phyloP scores from a whole-genome alignment of 2,797 vertebrate species.

The Danio albolineatus region DNA sequence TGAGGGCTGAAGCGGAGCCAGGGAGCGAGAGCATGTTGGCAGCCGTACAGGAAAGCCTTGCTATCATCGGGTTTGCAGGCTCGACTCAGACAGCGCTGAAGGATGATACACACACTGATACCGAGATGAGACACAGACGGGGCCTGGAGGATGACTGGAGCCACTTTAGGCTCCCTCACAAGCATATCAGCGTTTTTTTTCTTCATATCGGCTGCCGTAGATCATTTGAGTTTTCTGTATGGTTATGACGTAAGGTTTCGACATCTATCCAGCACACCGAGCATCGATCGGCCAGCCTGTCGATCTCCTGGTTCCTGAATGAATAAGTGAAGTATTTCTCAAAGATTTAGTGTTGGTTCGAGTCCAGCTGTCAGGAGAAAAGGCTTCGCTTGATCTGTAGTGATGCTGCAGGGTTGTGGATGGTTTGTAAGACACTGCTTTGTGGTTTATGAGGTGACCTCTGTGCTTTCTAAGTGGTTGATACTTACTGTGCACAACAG shows the following conservation, averaged over 20 bases:
- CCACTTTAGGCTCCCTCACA: background rate
- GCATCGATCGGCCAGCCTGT: background rate
- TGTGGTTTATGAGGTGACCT: background rate
- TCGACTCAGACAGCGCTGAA: slow-evolving; percentile 30
- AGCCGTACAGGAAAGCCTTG: slow-evolving; percentile 30
- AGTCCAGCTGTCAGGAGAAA: background rate
- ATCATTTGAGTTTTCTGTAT: background rate
- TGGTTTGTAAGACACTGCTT: background rate
- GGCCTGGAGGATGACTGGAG: slow-evolving; percentile 14
- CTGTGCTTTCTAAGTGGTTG: background rate
- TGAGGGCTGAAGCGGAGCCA: slow-evolving; percentile 16
- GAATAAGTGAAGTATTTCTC: slow-evolving; percentile 1
- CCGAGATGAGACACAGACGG: slow-evolving; percentile 16
- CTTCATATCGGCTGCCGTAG: background rate
- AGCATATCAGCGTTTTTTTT: background rate
- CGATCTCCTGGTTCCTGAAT: background rate
- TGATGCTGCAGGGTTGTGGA: background rate
- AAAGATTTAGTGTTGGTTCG: background rate
- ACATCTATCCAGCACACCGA: slow-evolving; percentile 3
- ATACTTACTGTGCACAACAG: no score
- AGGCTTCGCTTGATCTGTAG: background rate
- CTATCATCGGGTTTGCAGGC: slow-evolving; percentile 37
- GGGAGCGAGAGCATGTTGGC: slow-evolving; percentile 14
- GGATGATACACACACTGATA: slow-evolving; percentile 33
- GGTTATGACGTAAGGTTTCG: background rate